Conservation (phyloP, 2,888 invertebrate species). For the Apamea sordens region DNA sequence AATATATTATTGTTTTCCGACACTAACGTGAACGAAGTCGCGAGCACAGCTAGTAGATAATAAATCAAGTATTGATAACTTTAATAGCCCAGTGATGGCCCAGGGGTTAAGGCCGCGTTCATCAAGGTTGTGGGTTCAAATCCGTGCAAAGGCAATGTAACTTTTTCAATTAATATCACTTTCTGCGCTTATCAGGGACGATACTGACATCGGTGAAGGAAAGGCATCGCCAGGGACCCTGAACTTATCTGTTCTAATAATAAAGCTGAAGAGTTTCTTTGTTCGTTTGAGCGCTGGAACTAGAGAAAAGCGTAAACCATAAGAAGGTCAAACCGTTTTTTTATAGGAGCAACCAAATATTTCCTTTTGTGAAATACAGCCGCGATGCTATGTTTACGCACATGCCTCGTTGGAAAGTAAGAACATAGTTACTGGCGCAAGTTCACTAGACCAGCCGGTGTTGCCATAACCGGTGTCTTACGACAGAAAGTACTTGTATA, state of each 20-base stretch:
- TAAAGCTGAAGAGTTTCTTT: background rate
- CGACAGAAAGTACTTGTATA: conserved; percentile 29
- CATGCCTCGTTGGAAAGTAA: conserved; percentile 48
- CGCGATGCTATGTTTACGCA: conserved; percentile 13
- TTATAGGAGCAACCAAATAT: background rate
- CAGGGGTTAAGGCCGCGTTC: background rate
- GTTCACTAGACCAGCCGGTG: conserved; percentile 47
- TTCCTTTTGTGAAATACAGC: background rate
- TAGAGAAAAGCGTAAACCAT: background rate
- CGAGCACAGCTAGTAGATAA: too few species aligned
- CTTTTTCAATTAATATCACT: background rate
- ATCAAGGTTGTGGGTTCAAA: background rate
- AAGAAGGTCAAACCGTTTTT: background rate
- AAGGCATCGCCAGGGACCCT: background rate
- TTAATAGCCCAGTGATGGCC: background rate
- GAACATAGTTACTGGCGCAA: conserved; percentile 46
- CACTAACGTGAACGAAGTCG: too few species aligned
- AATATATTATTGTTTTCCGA: too few species aligned
- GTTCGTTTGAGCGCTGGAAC: background rate
- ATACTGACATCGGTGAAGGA: background rate
- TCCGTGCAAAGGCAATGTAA: background rate
- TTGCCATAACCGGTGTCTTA: conserved; percentile 44
- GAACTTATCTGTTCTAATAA: background rate
- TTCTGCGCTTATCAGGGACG: background rate
- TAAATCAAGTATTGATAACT: background rate